phyloP scores from a whole-genome alignment of 2,113 vertebrate species.

The Recurvirostra avosetta region DNA sequence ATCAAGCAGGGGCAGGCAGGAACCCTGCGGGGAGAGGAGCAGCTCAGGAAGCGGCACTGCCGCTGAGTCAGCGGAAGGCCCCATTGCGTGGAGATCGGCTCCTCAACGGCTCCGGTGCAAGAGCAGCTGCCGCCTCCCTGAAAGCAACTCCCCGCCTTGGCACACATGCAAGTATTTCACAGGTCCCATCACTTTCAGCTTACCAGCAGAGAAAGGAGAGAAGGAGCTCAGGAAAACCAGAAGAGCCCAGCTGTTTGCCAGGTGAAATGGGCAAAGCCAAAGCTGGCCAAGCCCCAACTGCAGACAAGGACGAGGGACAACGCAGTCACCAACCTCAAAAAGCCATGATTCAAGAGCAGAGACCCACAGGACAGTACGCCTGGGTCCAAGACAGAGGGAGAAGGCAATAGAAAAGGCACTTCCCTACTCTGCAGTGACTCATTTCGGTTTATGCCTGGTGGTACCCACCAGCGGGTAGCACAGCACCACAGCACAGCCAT shows the following conservation, averaged over 20 bases:
- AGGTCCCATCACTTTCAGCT: background rate
- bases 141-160: background rate
- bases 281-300: background rate
- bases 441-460: accelerated
- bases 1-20: background rate
- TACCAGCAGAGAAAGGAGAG: background rate
- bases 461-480: background rate
- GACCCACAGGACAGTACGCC: accelerated
- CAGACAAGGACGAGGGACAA: background rate
- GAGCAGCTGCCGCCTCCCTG: background rate
- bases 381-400: background rate
- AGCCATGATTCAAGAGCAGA: background rate
- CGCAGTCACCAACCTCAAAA: background rate
- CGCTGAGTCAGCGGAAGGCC: background rate
- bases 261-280: background rate
- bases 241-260: background rate
- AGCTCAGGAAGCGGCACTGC: background rate
- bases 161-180: background rate
- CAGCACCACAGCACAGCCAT: background rate
- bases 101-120: background rate
- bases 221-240: background rate
- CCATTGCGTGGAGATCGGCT: accelerated
- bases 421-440: background rate
- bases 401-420: background rate
- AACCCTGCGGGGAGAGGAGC: background rate